phyloP scores from a whole-genome alignment of 53 echinoderm and acorn worm species.

The Hippasteria phrygiana region DNA sequence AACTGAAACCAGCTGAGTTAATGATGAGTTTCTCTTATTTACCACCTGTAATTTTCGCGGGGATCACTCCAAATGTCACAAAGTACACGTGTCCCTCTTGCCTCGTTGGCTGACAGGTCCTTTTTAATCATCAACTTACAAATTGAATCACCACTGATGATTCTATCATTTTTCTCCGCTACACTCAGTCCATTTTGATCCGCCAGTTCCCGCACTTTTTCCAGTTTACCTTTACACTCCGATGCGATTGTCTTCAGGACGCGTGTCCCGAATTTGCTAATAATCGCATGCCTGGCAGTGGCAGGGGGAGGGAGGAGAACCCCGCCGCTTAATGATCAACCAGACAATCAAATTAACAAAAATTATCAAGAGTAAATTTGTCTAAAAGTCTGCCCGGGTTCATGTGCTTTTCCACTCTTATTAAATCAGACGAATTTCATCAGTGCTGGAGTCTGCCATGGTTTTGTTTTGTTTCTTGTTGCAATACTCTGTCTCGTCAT shows the following conservation, averaged over 20 bases:
- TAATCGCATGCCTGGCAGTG: constrained; percentile 25
- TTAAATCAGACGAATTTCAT: constrained; percentile 58
- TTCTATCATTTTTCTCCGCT: constrained; percentile 15
- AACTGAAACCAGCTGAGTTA: not conserved
- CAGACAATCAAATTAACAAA: constrained; percentile 59
- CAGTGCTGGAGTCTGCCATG: constrained; percentile 44
- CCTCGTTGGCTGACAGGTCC: not conserved
- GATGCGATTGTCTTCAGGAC: not conserved
- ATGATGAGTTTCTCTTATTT: constrained; percentile 11
- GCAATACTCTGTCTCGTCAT: not conserved
- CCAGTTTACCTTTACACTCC: constrained; percentile 41
- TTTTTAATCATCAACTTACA: constrained; percentile 62
- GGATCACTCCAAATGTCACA: constrained; percentile 37
- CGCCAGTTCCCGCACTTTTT: not conserved
- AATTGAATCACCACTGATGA: constrained; percentile 51
- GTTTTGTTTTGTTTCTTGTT: not conserved
- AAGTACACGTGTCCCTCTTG: constrained; percentile 38
- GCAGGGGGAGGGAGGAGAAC: not conserved
- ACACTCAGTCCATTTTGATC: constrained; percentile 22
- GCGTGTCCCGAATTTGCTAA: constrained; percentile 54
- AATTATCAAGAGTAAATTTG: constrained; percentile 50
- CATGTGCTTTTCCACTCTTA: constrained; percentile 51
- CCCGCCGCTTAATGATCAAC: constrained; percentile 56
- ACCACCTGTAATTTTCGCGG: constrained; percentile 26
- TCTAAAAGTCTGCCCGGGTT: constrained; percentile 42